Conservation (phyloP, 2,113 vertebrate species). For the Leiothrix lutea region DNA sequence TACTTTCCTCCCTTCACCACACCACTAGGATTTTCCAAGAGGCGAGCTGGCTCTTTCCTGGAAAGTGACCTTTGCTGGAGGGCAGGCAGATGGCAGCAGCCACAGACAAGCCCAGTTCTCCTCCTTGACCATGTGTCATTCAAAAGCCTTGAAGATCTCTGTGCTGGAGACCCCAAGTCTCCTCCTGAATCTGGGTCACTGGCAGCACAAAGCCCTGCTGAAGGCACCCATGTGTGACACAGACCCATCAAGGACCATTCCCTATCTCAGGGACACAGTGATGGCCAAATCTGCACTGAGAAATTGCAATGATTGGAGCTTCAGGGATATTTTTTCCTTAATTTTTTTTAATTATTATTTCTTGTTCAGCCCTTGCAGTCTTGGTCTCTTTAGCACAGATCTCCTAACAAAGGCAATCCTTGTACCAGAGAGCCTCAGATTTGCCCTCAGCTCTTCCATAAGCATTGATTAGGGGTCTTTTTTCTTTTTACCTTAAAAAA, state of each 20-base stretch:
- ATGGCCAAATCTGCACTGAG: constrained; percentile 21
- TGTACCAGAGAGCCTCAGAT: constrained; percentile 65
- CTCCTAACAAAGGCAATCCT: constrained; percentile 71
- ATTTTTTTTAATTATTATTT: not conserved
- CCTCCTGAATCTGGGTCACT: constrained; percentile 65
- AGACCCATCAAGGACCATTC: not conserved
- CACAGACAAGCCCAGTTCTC: not conserved
- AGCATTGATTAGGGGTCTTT: constrained; percentile 76
- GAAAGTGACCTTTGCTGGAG: constrained; percentile 40
- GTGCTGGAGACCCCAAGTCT: constrained; percentile 6
- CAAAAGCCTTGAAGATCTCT: constrained; percentile 3
- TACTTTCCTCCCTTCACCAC: not conserved
- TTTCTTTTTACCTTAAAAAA: constrained; percentile 28
- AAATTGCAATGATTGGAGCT: constrained; percentile 61
- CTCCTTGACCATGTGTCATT: constrained; percentile 29
- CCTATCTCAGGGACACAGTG: not conserved
- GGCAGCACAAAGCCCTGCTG: not conserved
- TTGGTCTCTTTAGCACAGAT: constrained; percentile 61
- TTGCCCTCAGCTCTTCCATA: constrained; percentile 71
- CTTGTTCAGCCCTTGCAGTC: constrained; percentile 58
- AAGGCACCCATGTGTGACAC: not conserved
- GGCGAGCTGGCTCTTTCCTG: not conserved
- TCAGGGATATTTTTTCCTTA: not conserved
- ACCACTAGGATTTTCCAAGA: not conserved
- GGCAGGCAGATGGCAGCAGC: constrained; percentile 16